These are phyloP conservation scores for Cromileptes altivelis DNA, from an alignment of 2,113 vertebrate genomes.

Conservation along the genomic window DNA sequence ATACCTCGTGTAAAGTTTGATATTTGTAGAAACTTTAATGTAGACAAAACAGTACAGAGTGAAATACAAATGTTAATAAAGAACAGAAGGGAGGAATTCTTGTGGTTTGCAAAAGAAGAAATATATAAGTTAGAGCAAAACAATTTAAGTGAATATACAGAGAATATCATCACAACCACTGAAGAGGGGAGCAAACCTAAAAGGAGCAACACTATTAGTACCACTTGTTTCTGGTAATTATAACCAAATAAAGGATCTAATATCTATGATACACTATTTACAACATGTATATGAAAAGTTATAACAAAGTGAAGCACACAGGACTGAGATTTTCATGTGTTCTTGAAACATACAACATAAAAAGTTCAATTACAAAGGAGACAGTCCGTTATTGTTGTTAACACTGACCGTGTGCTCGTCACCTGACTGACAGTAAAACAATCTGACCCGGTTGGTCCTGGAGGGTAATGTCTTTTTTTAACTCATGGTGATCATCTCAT, in stretches of 20 bases:
- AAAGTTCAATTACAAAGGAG: constrained; percentile 8
- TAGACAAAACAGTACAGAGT: constrained; percentile 63
- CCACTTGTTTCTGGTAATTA: constrained; percentile 1
- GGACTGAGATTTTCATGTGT: constrained; percentile 19
- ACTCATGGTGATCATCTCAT: constrained; percentile 89
- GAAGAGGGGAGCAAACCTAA: constrained; percentile 6
- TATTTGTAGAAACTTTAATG: constrained; percentile 75
- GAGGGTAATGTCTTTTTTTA: constrained; percentile 54
- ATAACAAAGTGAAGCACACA: constrained; percentile 16
- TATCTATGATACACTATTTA: constrained; percentile 67
- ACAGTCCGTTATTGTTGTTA: constrained; percentile 1
- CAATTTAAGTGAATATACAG: constrained; percentile 1
- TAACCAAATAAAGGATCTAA: neutral
- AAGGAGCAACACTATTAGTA: constrained; percentile 20
- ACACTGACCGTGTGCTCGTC: neutral
- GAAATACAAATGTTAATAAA: constrained; percentile 36
- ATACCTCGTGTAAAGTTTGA: neutral
- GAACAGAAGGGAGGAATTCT: constrained; percentile 10
- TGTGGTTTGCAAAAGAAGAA: constrained; percentile 21
- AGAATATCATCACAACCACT: constrained; percentile 17
- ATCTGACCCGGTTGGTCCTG: constrained; percentile 8
- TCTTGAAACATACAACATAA: constrained; percentile 39
- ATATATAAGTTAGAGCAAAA: neutral
- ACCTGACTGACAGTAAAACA: constrained; percentile 34
- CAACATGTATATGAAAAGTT: constrained; percentile 39